Evolutionary conservation across 2,113 vertebrate species (phyloP).

Genomic region (Corythornis madagascariensis): DNA sequence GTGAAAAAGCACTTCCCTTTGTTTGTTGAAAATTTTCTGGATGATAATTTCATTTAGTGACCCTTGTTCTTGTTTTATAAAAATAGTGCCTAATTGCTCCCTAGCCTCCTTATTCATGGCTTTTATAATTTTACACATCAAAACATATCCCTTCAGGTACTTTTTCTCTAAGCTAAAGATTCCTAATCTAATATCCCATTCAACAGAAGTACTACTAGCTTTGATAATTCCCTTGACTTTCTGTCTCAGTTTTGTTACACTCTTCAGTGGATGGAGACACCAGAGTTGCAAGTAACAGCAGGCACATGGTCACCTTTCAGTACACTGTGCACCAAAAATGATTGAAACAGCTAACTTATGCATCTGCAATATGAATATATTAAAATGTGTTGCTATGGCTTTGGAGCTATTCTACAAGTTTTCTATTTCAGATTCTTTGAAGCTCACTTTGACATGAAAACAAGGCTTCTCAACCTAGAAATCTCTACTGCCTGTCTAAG

Average conservation of each 20-base stretch:
- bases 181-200: conserved; percentile 21
- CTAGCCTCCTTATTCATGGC: not conserved
- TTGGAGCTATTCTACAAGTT: not conserved
- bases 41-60: conserved; percentile 46
- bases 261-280: not conserved
- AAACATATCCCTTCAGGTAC: not conserved
- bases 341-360: not conserved
- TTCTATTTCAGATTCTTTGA: not conserved
- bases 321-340: not conserved
- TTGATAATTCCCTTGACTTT: not conserved
- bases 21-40: conserved; percentile 33
- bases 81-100: conserved; percentile 29
- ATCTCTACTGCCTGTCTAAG: not conserved
- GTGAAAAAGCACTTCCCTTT: conserved; percentile 61
- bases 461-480: not conserved
- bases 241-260: not conserved
- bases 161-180: not conserved
- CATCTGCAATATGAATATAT: accelerated
- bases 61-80: conserved; percentile 14
- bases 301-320: not conserved
- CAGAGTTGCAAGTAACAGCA: not conserved
- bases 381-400: not conserved
- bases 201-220: not conserved
- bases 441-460: not conserved
- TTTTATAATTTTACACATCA: conserved; percentile 37